Evolutionary conservation across 1,140 invertebrate genomes (phyloP).

Genomic region (Asobara japonica): DNA sequence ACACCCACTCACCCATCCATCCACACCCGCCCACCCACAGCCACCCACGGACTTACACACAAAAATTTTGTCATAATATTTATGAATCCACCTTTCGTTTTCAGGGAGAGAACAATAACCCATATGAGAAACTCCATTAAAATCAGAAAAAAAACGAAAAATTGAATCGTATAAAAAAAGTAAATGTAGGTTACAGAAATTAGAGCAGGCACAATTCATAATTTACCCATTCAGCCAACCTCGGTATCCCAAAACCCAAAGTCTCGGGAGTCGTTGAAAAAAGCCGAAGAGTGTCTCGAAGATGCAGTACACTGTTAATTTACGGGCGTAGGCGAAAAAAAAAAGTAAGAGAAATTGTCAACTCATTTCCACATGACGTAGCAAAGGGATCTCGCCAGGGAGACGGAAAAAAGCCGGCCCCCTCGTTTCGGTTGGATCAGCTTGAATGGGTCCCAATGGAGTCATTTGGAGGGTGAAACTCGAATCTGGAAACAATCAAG

Average conservation of each 20-base stretch:
- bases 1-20: no score
- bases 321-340: constrained; percentile 36
- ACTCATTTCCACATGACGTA: constrained; percentile 6
- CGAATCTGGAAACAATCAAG: constrained; percentile 2
- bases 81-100: no score
- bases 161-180: no score
- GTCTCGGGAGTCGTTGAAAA: background rate
- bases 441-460: background rate
- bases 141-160: no score
- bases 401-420: constrained; percentile 6
- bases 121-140: no score
- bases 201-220: no score
- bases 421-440: constrained; percentile 22
- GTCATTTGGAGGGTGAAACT: constrained; percentile 5
- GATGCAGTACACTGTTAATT: constrained; percentile 39
- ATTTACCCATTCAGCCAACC: no score
- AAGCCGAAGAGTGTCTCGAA: constrained; percentile 4
- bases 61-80: no score
- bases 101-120: no score
- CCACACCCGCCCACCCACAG: no score
- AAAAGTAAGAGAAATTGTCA: constrained; percentile 5
- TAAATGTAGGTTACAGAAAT: no score
- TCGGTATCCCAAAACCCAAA: background rate
- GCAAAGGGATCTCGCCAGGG: constrained; percentile 30
- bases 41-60: no score